Evolutionary conservation across 2,113 vertebrate species (phyloP), one percentile per base, ranked within the genome.

Genomic region (Myotis lucifugus): DNA sequence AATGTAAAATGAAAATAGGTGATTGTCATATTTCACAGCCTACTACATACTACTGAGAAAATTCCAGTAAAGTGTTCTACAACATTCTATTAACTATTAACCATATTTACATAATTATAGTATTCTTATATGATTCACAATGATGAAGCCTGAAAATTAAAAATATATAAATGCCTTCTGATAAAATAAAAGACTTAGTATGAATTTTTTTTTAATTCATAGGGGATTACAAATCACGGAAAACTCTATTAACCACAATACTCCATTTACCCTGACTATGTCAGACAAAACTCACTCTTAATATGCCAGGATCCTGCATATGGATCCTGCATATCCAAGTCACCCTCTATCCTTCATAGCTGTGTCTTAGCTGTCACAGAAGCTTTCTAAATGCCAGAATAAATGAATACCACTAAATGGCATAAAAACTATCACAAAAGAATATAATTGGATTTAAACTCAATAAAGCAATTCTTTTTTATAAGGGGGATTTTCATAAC

Each of bases 181-280:
- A 88, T 90, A 90, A 96, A 95, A 95, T 90, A 90, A 96, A 95
- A 95, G 15, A 27, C 29, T 91, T 52, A 32, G 8, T 50, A 74
- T 83, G 48, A n/a, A 12, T 25, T 48, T 9, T 9, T 9, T 91
- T 91, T 54, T 37, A 95, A 93, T 32, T 73, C 69, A 84, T 1
- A 78, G 14, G 46, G 12, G 40, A 13, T 91, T 77, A 82, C 7
- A 59, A 92, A 78, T 79, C 76, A 81, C 8, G 11, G 12, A 66
- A 82, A 83, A 59, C 27, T 74, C 37, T 85, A 46, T 56, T 81
- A 93, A 74, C 64, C 76, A 89, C 48, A 85, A 42, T 8, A 64
- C 9, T 23, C 46, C 76, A 78, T 59, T 77, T 61, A 61, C 85
- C 67, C 25, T 66, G 23, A 90, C 32, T 56, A 72, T 2, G 5